A percentile compares a stretch with the other conserved stretches of the same genome.
These are phyloP conservation scores for Zosterops borbonicus DNA, from an alignment of 2,113 vertebrate species.

Conservation along the genomic window DNA sequence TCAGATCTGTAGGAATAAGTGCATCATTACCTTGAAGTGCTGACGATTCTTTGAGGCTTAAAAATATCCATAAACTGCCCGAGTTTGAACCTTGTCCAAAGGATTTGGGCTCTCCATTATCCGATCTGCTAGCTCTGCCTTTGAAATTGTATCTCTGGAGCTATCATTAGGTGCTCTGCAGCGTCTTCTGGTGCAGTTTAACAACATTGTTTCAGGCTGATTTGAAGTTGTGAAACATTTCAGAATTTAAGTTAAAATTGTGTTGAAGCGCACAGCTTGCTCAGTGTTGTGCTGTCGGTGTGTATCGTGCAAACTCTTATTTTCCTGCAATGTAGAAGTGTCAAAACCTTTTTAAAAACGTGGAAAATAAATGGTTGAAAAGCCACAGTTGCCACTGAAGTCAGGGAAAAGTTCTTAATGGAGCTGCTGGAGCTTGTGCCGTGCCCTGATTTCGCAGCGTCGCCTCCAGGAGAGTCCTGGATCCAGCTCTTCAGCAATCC, in stretches of 20 bases:
- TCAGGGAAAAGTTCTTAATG: not conserved
- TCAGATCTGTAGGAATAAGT: constrained; percentile 54
- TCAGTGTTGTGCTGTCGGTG: not conserved
- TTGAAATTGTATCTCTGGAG: constrained; percentile 73
- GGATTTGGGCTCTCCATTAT: constrained; percentile 71
- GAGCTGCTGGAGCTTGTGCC: not conserved
- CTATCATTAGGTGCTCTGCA: constrained; percentile 66
- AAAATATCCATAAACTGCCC: constrained; percentile 66
- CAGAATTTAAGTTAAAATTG: not conserved
- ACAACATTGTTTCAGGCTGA: not conserved
- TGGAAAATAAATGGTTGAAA: not conserved
- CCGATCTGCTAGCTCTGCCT: constrained; percentile 63
- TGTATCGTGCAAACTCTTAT: not conserved
- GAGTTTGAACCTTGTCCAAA: constrained; percentile 72
- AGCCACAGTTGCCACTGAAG: not conserved
- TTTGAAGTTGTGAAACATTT: not conserved
- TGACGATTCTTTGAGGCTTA: constrained; percentile 64
- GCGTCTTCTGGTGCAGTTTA: constrained; percentile 38
- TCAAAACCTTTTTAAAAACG: not conserved
- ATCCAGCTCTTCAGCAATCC: not conserved
- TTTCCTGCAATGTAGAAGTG: not conserved
- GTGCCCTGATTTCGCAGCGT: not conserved
- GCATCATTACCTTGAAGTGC: constrained; percentile 60
- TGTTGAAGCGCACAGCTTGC: not conserved
- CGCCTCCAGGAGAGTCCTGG: not conserved